Evolutionary conservation across 2,113 vertebrate species (phyloP).

Genomic region (Phalacrocorax carbo): DNA sequence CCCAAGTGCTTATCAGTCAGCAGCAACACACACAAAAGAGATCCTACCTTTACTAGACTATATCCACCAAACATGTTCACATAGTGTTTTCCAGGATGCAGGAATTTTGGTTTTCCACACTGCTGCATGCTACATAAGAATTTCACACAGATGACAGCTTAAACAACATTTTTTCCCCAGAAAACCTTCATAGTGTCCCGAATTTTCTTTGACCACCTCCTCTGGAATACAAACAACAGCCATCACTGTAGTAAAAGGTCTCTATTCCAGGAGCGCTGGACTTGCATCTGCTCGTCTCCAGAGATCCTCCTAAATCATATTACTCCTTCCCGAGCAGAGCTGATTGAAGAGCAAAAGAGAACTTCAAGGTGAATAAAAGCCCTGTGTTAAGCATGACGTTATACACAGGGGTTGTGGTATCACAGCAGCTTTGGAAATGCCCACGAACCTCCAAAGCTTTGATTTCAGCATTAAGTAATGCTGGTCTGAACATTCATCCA

Average conservation of each 20-base stretch:
- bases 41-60: not conserved
- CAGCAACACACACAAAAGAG: not conserved
- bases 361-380: constrained; percentile 50
- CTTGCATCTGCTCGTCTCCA: not conserved
- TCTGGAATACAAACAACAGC: not conserved
- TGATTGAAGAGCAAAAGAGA: constrained; percentile 15
- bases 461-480: constrained; percentile 39
- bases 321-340: not conserved
- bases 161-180: not conserved
- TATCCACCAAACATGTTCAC: not conserved
- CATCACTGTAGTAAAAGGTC: not conserved
- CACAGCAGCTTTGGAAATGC: constrained; percentile 39
- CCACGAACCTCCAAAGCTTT: constrained; percentile 41
- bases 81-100: not conserved
- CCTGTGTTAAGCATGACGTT: constrained; percentile 25
- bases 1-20: not conserved
- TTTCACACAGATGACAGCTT: not conserved
- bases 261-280: not conserved
- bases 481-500: constrained; percentile 16
- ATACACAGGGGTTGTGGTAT: not conserved
- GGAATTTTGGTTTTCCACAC: not conserved
- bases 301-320: constrained; percentile 4
- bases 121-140: not conserved
- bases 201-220: not conserved
- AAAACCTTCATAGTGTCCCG: not conserved